These are phyloP conservation scores for Pitta sordida DNA, from an alignment of 2,113 vertebrate species.

Conservation along the genomic window DNA sequence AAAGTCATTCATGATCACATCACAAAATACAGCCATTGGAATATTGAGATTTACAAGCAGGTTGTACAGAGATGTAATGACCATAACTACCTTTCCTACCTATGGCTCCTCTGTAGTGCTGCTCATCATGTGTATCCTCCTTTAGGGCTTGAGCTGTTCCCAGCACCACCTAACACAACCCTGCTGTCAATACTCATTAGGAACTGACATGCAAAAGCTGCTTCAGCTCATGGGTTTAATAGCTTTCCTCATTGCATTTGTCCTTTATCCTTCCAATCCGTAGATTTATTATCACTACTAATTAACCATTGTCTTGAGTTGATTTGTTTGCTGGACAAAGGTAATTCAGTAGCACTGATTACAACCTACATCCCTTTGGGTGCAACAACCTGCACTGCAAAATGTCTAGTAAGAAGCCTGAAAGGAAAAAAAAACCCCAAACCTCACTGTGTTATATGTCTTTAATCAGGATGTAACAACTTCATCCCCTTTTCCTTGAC, in stretches of 20 bases:
- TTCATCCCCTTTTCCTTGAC: background rate
- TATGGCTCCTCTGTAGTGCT: background rate
- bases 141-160: background rate
- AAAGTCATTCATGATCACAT: background rate
- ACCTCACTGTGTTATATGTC: background rate
- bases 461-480: slow-evolving; percentile 10
- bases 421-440: background rate
- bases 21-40: background rate
- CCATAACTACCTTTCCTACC: background rate
- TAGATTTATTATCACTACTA: slow-evolving; percentile 32
- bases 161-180: background rate
- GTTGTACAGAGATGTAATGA: background rate
- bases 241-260: slow-evolving; percentile 6
- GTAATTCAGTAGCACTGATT: slow-evolving; percentile 1
- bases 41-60: background rate
- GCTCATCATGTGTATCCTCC: background rate
- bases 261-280: slow-evolving; percentile 6
- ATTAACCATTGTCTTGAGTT: slow-evolving; percentile 1
- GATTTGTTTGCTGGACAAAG: slow-evolving; percentile 1
- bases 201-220: background rate
- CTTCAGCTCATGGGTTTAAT: slow-evolving; percentile 27
- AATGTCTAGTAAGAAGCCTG: background rate
- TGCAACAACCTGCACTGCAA: background rate
- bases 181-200: slow-evolving; percentile 20
- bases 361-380: background rate